phyloP scores from a whole-genome alignment of 2,888 invertebrate genomes.

The Girardia tigrina region DNA sequence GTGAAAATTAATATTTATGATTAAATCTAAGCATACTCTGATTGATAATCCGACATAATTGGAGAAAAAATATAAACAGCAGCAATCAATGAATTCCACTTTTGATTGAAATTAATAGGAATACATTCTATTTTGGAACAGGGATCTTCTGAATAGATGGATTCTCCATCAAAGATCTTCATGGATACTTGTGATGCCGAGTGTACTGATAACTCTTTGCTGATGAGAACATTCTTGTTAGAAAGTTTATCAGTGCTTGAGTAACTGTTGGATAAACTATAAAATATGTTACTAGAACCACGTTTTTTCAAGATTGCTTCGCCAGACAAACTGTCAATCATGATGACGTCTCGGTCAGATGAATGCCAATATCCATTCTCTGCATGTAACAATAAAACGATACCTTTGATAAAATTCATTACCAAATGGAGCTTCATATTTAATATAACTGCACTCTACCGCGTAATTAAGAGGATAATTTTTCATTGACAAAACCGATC shows the following conservation, averaged over 20 bases:
- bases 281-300: not conserved
- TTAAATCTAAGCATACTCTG: no score
- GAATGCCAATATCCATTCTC: not conserved
- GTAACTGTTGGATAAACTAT: not conserved
- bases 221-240: not conserved
- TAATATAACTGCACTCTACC: not conserved
- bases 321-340: not conserved
- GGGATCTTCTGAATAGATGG: not conserved
- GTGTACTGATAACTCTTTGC: not conserved
- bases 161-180: not conserved
- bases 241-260: not conserved
- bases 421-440: not conserved
- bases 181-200: not conserved
- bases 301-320: not conserved
- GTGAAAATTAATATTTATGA: no score
- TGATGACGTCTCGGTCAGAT: not conserved
- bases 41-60: not conserved
- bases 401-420: not conserved
- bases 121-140: not conserved
- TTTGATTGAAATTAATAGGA: not conserved
- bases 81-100: not conserved
- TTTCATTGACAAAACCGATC: constrained; percentile 16
- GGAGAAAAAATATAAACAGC: not conserved
- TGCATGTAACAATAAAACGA: not conserved
- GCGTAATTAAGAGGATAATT: not conserved